Base-by-base conservation (phyloP, 2,113 vertebrate genomes). In the Melospiza georgiana region DNA sequence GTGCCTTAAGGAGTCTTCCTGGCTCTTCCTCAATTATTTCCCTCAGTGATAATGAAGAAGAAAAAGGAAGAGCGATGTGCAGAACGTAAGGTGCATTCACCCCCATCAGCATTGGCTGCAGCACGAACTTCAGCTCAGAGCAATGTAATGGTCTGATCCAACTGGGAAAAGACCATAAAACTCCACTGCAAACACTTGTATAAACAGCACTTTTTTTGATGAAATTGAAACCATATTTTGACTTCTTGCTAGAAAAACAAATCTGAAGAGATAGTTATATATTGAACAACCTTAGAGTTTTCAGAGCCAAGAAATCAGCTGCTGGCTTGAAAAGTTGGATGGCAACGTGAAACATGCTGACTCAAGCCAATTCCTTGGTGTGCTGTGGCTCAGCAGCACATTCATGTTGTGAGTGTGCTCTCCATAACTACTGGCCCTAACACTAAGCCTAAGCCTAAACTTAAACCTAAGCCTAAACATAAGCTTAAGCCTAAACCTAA, bases 151-250 rank as follows among this genome's bases (percentile, higher is more conserved):
- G 44, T 14, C 78, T 65, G 33, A 61, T 79, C 89, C 95, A 94
- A 82, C 66, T 43, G 75, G 94, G 90, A 91, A 91, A 90, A 92
- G 82, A 76, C 62, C 67, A 79, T 94, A 93, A 95, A 96, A 79
- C 41, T 90, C 44, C 43, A 46, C 75, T 81, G 83, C 93, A 92
- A 94, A 94, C 89, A 94, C 93, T 97, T 94, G 90, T 93, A 63
- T 67, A 96, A 96, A 96, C 78, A 96, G 52, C 49, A 76, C 49
- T 76, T 84, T 90, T 90, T 89, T 85, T 74, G 67, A 94, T 88
- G 37, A 94, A 96, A 95, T 92, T 93, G 89, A 93, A 97, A 96
- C 90, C 95, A 91, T 93, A 96, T 95, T 96, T 92, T 93, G 78
- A 91, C 80, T 94, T 93, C 24, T 65, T 8, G 6, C 92, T 91